Evolutionary conservation across 2,797 vertebrate genomes (phyloP), one percentile per base, ranked within the genome.

Genomic region (Anguilla obscura): DNA sequence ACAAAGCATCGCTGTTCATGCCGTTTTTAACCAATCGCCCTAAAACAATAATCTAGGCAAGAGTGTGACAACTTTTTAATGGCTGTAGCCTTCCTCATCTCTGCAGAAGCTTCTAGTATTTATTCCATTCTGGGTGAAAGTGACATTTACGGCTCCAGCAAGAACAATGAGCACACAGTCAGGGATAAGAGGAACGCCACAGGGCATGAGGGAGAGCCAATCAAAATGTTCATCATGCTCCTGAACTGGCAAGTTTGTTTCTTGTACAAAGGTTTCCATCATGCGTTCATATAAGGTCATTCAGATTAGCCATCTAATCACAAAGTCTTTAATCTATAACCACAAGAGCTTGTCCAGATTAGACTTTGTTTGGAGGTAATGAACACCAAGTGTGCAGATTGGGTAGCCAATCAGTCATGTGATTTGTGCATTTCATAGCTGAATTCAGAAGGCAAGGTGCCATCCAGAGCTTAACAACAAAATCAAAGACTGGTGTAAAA

Each of bases 21-120:
- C 79, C 24, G 45, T 82, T 82, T 82, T 33, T 82, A 21, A 48
- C 40, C 40, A 24, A 50, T 82, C 40, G 40, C 40, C 79, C 40
- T n/a, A 33, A n/a, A 82, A 82, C 79, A 82, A 82, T 82, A 50
- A 45, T 12, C 76, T 21, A 40, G 56, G 56, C 76, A 83, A 50
- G 74, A 83, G 56, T 83, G 76, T 14, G 79, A 83, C 7, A 30
- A 48, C 86, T 21, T 87, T 58, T n/a, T 48, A 60, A 50, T 66
- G 24, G 45, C 40, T 0, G 40, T 56, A 0, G 30, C 86, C 7
- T 80, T 54, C 54, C 69, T 36, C 54, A 16, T 54, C n/a, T 85
- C 50, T 58, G n/a, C 52, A 7, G 50, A 58, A 9, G 83, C 50
- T 56, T 85, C 27, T 18, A 30, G n/a, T 3, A n/a, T 58, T 54